Evolutionary conservation across 2,888 invertebrate species (phyloP).

Genomic region (Zygaena filipendulae): DNA sequence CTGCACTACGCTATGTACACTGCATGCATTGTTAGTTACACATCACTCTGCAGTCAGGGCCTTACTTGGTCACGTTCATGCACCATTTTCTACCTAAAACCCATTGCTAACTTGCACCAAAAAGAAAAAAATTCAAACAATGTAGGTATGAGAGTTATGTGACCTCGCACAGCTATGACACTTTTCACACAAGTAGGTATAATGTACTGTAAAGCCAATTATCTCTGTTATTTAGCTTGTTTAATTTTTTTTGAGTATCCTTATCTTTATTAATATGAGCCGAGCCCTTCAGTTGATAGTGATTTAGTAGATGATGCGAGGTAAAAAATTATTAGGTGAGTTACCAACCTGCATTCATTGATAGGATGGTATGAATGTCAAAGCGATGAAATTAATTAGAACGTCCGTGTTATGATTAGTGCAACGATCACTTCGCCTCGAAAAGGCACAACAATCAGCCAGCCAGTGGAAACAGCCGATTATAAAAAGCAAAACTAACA

Average conservation of each 20-base stretch:
- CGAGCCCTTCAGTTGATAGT: conserved; percentile 61
- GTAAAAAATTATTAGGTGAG: conserved; percentile 53
- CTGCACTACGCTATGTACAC: conserved; percentile 64
- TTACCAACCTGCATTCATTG: conserved; percentile 55
- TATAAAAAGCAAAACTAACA: conserved; percentile 56
- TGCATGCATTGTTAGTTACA: conserved; percentile 69
- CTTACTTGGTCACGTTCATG: conserved; percentile 54
- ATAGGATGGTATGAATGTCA: conserved; percentile 65
- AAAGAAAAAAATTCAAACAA: conserved; percentile 44
- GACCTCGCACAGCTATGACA: too few relatives aligned
- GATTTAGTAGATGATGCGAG: conserved; percentile 52
- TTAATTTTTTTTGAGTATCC: too few relatives aligned
- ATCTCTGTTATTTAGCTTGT: conserved; percentile 47
- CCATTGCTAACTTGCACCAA: conserved; percentile 65
- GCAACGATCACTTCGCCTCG: conserved; percentile 35
- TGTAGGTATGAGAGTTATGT: conserved; percentile 22
- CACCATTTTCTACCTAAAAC: conserved; percentile 67
- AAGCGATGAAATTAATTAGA: conserved; percentile 68
- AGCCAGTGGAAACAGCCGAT: conserved; percentile 45
- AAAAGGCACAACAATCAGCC: too few relatives aligned
- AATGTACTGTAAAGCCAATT: conserved; percentile 45
- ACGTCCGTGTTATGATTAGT: conserved; percentile 57
- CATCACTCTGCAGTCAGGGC: conserved; percentile 59
- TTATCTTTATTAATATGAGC: conserved; percentile 42
- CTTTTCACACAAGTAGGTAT: too few relatives aligned